Percentiles rank a stretch among this genome's conserved stretches.
phyloP scores from a whole-genome alignment of 2,113 vertebrate species.

The Fulmarus glacialis region DNA sequence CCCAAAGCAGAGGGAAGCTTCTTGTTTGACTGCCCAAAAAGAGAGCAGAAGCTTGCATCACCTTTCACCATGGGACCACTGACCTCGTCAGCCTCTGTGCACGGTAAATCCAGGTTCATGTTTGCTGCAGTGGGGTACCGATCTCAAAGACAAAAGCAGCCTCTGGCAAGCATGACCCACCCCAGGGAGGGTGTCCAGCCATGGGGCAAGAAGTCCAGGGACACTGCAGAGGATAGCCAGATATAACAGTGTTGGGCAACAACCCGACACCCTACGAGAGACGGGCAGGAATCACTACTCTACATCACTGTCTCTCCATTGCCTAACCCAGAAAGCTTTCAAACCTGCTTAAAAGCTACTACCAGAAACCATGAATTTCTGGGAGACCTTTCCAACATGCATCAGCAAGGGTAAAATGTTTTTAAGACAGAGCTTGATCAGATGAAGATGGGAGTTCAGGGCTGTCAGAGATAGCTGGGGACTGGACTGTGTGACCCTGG shows the following conservation, averaged over 20 bases:
- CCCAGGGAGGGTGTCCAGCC: not conserved
- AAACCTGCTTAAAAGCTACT: not conserved
- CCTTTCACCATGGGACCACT: rapidly evolving
- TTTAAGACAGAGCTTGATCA: not conserved
- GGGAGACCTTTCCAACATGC: not conserved
- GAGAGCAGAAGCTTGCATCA: not conserved
- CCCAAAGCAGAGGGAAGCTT: not conserved
- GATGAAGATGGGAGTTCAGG: not conserved
- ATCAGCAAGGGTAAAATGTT: not conserved
- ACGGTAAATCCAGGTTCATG: not conserved
- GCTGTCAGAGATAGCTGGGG: not conserved
- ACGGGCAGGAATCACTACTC: not conserved
- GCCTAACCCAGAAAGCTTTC: not conserved
- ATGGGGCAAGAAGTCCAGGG: not conserved
- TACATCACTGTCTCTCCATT: not conserved
- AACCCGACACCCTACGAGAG: rapidly evolving
- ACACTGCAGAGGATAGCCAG: not conserved
- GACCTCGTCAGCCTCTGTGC: not conserved
- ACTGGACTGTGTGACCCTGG: not conserved
- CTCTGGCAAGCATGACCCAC: not conserved
- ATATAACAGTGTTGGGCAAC: rapidly evolving
- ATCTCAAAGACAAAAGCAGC: not conserved
- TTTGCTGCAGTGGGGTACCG: rapidly evolving
- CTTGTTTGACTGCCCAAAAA: not conserved
- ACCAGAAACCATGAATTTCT: not conserved